These are phyloP conservation scores for Drosophila varians DNA, from an alignment of 1,140 invertebrate species.

Conservation along the genomic window DNA sequence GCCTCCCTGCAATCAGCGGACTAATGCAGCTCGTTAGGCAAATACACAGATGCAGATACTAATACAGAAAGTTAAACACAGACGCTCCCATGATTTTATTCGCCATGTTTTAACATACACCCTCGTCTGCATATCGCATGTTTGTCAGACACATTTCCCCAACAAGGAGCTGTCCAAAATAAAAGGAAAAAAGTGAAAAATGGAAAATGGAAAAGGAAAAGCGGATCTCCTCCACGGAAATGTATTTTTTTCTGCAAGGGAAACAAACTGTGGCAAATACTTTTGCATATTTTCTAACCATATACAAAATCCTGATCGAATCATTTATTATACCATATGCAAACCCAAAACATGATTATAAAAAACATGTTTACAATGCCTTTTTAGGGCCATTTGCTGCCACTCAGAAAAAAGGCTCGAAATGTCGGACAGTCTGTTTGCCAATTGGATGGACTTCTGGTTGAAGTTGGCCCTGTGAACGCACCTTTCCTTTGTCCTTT, in stretches of 20 bases:
- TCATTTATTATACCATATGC: too few relatives aligned
- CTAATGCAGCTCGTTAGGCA: conserved; percentile 79
- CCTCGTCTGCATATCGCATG: conserved; percentile 67
- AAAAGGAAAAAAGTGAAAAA: conserved; percentile 14
- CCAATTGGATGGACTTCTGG: conserved; percentile 7
- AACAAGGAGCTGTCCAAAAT: background rate
- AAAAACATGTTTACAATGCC: background rate
- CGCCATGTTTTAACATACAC: conserved; percentile 69
- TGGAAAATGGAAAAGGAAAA: background rate
- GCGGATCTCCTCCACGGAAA: too few relatives aligned
- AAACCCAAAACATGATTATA: background rate
- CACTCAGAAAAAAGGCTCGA: conserved; percentile 10
- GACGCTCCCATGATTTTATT: conserved; percentile 64
- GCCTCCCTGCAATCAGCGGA: conserved; percentile 67
- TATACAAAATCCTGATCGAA: too few relatives aligned
- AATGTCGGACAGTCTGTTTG: background rate
- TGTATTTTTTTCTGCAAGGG: conserved; percentile 44
- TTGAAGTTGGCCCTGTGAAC: background rate
- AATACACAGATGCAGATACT: conserved; percentile 47
- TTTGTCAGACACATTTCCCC: too few relatives aligned
- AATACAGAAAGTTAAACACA: background rate
- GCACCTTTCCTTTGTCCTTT: background rate
- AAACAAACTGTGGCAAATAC: conserved; percentile 44
- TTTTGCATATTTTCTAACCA: conserved; percentile 33
- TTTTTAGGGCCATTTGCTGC: conserved; percentile 8